Conservation (phyloP, 2,113 vertebrate genomes). For the Dicaeum eximium region DNA sequence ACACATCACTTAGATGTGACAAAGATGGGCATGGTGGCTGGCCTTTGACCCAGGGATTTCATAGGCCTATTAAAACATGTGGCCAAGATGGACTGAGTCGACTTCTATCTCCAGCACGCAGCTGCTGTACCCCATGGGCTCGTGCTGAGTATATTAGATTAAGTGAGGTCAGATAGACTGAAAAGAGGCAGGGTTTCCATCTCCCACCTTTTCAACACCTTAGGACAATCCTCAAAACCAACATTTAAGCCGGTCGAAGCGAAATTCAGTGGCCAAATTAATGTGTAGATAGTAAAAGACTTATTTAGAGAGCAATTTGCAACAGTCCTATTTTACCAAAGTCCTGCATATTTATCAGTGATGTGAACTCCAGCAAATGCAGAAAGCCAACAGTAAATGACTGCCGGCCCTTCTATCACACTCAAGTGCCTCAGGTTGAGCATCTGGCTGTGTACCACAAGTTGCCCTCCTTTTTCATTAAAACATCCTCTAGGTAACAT, state of each 20-base stretch:
- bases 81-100: slow-evolving; percentile 49
- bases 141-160: neutral
- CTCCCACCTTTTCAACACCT: neutral
- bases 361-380: neutral
- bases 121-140: slow-evolving; percentile 56
- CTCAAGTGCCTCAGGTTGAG: neutral
- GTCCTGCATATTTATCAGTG: neutral
- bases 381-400: neutral
- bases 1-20: slow-evolving; percentile 73
- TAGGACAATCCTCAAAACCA: neutral
- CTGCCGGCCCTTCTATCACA: neutral
- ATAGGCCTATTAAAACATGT: slow-evolving; percentile 70
- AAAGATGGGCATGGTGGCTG: slow-evolving; percentile 68
- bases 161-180: neutral
- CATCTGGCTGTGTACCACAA: neutral
- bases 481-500: neutral
- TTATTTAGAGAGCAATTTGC: neutral
- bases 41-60: slow-evolving; percentile 72
- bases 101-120: slow-evolving; percentile 43
- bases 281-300: neutral
- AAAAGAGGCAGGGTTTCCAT: neutral
- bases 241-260: neutral
- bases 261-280: neutral
- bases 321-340: neutral
- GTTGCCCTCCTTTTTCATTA: neutral